phyloP scores from a whole-genome alignment of 2,888 invertebrate genomes.

The Ophioninae sp. region DNA sequence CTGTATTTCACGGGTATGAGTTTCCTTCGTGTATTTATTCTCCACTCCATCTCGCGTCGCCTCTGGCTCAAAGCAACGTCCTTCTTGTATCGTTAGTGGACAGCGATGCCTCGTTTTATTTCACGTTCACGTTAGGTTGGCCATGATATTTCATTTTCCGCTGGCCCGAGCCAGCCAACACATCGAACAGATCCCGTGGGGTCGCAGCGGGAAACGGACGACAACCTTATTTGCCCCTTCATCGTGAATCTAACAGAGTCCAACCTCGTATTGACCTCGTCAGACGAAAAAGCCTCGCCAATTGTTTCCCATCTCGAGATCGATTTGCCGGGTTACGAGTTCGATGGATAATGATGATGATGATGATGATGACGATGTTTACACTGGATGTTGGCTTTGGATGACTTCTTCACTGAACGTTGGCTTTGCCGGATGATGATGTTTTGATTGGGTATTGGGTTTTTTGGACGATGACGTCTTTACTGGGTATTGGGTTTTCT shows the following conservation, averaged over 20 bases:
- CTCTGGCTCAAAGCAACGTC: slow-evolving; percentile 25
- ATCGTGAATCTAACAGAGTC: neutral
- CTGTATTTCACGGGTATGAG: slow-evolving; percentile 48
- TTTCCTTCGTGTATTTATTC: slow-evolving; percentile 54
- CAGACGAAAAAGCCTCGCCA: neutral
- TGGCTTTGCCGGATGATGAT: no score
- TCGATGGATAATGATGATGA: no score
- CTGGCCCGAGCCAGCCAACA: slow-evolving; percentile 63
- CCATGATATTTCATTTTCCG: slow-evolving; percentile 71
- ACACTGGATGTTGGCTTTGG: no score
- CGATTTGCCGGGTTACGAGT: neutral
- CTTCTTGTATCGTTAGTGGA: slow-evolving; percentile 48
- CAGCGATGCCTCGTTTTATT: slow-evolving; percentile 37
- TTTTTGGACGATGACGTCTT: no score
- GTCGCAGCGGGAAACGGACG: slow-evolving; percentile 61
- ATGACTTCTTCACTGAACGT: no score
- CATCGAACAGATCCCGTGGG: slow-evolving; percentile 66
- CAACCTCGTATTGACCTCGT: neutral
- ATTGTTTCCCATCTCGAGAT: neutral
- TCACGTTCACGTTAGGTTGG: slow-evolving; percentile 41
- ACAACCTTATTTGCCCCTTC: slow-evolving; percentile 60
- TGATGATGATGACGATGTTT: no score
- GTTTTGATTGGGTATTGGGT: no score
- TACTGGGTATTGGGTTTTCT: no score
- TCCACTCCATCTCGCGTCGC: slow-evolving; percentile 40